Percentiles rank a stretch among this genome's conserved stretches.
These are phyloP conservation scores for Philonicus albiceps DNA, from an alignment of 2,888 invertebrate genomes.

Conservation along the genomic window DNA sequence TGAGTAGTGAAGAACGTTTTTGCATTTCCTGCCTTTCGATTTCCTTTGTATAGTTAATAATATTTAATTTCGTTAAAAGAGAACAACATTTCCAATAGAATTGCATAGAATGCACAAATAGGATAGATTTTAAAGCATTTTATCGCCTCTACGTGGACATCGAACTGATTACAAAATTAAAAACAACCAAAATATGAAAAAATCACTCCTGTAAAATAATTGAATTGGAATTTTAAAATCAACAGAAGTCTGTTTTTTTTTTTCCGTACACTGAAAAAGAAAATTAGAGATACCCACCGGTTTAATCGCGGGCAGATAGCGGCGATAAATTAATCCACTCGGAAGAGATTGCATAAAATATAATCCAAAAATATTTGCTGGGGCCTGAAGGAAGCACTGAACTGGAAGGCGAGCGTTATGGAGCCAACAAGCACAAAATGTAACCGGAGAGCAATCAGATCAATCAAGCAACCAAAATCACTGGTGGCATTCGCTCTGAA, in stretches of 20 bases:
- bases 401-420: constrained; percentile 23
- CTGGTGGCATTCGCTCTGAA: not conserved
- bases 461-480: not conserved
- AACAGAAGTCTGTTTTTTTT: not conserved
- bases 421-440: not conserved
- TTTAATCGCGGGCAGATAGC: not conserved
- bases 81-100: not conserved
- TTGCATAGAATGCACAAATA: not conserved
- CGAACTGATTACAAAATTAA: not conserved
- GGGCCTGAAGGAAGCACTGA: constrained; percentile 8
- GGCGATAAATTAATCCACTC: constrained; percentile 12
- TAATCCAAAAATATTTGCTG: constrained; percentile 6
- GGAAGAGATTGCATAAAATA: constrained; percentile 6
- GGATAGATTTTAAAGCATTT: not conserved
- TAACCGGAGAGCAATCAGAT: not conserved
- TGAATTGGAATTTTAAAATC: not conserved
- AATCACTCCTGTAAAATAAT: not conserved
- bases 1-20: not conserved
- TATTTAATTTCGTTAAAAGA: not conserved
- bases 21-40: not conserved
- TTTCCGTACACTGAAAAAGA: not conserved
- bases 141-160: not conserved
- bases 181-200: not conserved
- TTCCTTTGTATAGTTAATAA: not conserved
- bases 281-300: not conserved